Base-by-base conservation (phyloP, 1,140 invertebrate species). In the Liolophura sinensis region DNA sequence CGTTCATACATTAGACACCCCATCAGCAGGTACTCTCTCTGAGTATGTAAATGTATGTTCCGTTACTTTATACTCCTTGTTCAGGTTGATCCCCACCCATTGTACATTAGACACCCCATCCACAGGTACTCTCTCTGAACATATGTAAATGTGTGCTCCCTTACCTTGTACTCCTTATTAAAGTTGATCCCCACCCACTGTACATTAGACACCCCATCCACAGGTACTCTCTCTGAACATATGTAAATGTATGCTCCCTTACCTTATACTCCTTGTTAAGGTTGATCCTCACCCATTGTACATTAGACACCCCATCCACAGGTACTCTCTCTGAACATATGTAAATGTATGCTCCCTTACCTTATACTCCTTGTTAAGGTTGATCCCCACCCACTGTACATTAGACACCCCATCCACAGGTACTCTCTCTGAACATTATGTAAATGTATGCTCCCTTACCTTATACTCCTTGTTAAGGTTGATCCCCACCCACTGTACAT, bases 211-310 rank as follows among this genome's bases (percentile, higher is more conserved):
- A 96, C 65, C 94, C 92, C 91, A 97, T 94, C 71, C 96, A 88
- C 81, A 95, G 90, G 83, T 90, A 99, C 81, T 98, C 96, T 11
- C 91, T 89, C 83, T 94, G 90, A 40, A 97, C 31, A 40, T n/a
- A n/a, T n/a, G n/a, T 9, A 40, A 40, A 40, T 40, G 9, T 40
- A 3, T n/a, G n/a, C 9, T 9, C 31, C 31, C 72, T 76, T 82
- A 97, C 93, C 86, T 97, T 92, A 86, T 98, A 97, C 79, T 94
- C 91, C 80, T 91, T 91, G 85, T 99, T 99, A 54, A 97, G 88
- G 61, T 89, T 90, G 59, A 93, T 93, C n/a, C 95, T 84, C 40
- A 89, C 89, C 96, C 96, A 99, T 68, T 93, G 88, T 52, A 94
- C 91, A 82, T 97, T 98, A 16, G 96, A 95, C 46, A 96, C 65